A percentile compares a stretch with the other conserved stretches of the same genome.
phyloP scores from a whole-genome alignment of 2,797 vertebrate species.

The Gambelia wislizenii region DNA sequence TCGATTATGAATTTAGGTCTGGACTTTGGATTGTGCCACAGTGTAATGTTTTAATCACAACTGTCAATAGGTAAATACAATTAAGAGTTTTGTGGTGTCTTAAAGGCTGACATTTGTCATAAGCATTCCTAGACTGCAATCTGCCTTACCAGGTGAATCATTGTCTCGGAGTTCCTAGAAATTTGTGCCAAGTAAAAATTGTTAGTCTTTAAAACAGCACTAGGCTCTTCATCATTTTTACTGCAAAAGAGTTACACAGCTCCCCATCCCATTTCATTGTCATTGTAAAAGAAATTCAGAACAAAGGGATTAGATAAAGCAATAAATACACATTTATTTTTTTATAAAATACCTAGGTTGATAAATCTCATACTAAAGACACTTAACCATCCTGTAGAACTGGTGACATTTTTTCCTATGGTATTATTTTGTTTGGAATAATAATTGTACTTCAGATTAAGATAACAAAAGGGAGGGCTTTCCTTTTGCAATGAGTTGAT shows the following conservation, averaged over 20 bases:
- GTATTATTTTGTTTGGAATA: neutral
- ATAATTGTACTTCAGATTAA: neutral
- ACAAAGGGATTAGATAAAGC: neutral
- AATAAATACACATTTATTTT: neutral
- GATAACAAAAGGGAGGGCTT: no score
- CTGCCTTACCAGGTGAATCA: no score
- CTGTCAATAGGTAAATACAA: neutral
- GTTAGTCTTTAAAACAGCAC: no score
- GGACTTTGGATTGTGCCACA: neutral
- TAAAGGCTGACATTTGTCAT: no score
- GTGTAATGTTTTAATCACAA: slow-evolving; percentile 29
- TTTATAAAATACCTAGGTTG: neutral
- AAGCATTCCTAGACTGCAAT: no score
- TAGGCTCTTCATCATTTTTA: no score
- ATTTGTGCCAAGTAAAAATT: no score
- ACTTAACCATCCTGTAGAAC: neutral
- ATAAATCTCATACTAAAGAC: slow-evolving; percentile 10
- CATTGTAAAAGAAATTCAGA: neutral
- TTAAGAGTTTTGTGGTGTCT: no score
- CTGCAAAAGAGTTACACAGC: no score
- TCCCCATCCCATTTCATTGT: no score
- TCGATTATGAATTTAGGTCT: neutral
- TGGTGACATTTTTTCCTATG: neutral
- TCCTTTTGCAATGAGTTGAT: neutral
- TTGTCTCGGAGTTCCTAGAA: no score